phyloP scores from a whole-genome alignment of 1,140 invertebrate genomes.

The Cyphomyrmex costatus region DNA sequence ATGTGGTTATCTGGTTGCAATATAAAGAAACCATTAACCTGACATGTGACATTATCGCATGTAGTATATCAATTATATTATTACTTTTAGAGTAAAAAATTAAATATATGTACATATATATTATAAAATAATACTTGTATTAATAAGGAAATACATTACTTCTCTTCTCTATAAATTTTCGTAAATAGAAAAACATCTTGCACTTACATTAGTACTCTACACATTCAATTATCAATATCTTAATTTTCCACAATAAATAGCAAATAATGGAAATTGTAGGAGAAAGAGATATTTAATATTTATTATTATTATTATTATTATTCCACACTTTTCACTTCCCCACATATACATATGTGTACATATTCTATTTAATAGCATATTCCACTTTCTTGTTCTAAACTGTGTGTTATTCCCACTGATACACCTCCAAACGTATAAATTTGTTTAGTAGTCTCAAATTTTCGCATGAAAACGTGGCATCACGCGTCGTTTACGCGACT shows the following conservation, averaged over 20 bases:
- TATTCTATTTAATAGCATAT: conserved; percentile 17
- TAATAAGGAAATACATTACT: background rate
- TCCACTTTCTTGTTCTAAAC: conserved; percentile 4
- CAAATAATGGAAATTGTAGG: background rate
- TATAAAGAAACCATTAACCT: background rate
- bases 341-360: background rate
- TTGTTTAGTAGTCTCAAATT: background rate
- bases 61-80: background rate
- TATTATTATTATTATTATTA: background rate
- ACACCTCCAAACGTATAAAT: background rate
- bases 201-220: background rate
- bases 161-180: background rate
- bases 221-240: background rate
- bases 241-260: background rate
- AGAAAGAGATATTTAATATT: conserved; percentile 18
- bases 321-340: background rate
- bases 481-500: background rate
- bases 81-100: too few species aligned
- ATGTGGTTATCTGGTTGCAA: background rate
- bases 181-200: background rate
- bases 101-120: too few species aligned
- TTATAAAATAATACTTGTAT: too few species aligned
- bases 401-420: background rate
- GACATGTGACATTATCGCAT: background rate
- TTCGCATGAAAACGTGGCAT: conserved; percentile 18